Percentiles rank a stretch among this genome's conserved stretches.
Conservation (phyloP, 2,797 vertebrate genomes). For the Parauchenoglanis punctatus region DNA sequence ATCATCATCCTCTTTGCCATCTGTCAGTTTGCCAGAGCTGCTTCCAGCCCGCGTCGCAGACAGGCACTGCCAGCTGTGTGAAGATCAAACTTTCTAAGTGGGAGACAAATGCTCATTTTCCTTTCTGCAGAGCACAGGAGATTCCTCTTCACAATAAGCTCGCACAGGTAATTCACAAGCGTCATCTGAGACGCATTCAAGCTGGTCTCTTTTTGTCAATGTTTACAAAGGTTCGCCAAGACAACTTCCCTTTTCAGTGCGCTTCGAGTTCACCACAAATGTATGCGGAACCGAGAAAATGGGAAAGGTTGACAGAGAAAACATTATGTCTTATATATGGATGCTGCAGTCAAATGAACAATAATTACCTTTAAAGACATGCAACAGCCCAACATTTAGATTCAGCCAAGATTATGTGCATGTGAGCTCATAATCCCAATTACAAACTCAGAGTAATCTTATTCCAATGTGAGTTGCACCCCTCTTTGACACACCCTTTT, state of each 20-base stretch:
- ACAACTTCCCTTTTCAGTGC: not conserved
- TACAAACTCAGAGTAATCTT: not conserved
- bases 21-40: conserved; percentile 58
- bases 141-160: conserved; percentile 36
- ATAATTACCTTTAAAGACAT: not conserved
- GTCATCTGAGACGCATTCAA: not conserved
- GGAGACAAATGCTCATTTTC: conserved; percentile 5
- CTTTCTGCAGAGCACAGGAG: conserved; percentile 31
- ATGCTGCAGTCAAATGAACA: not conserved
- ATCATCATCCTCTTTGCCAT: conserved; percentile 66
- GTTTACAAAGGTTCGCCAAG: conserved; percentile 13
- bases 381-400: not conserved
- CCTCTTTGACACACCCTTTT: not conserved
- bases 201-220: not conserved
- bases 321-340: not conserved
- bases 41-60: conserved; percentile 58
- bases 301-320: not conserved
- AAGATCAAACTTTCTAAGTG: conserved; percentile 42
- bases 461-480: not conserved
- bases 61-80: conserved; percentile 59
- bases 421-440: not conserved
- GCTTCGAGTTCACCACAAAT: not conserved
- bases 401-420: not conserved
- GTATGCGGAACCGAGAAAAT: conserved; percentile 7
- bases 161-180: not conserved